phyloP scores from a whole-genome alignment of 2,113 vertebrate species.

The Bothrops jararaca region DNA sequence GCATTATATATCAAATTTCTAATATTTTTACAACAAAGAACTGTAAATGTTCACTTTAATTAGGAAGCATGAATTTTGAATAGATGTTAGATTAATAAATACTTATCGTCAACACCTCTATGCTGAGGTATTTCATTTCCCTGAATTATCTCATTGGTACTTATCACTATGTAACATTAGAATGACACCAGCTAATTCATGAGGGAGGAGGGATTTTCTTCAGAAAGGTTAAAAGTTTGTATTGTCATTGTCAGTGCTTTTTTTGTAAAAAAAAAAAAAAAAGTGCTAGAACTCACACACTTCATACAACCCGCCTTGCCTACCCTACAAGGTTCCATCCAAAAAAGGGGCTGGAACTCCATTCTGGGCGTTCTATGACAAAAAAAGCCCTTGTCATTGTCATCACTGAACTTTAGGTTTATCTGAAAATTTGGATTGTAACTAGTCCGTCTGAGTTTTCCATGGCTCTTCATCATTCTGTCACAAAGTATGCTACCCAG shows the following conservation, averaged over 20 bases:
- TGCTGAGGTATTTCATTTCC: not conserved
- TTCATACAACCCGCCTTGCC: no score
- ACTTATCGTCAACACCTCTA: not conserved
- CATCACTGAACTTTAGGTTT: not conserved
- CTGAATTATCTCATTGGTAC: not conserved
- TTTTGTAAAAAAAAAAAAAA: no score
- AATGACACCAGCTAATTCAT: not conserved
- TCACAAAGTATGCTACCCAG: not conserved
- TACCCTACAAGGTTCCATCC: no score
- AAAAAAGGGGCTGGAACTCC: no score
- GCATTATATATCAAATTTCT: not conserved
- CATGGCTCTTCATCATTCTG: not conserved
- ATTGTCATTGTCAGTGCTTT: not conserved
- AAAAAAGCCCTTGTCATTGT: not conserved
- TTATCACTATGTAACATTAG: not conserved
- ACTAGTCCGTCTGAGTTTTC: not conserved
- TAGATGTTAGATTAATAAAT: not conserved
- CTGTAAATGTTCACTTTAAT: not conserved
- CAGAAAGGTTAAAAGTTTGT: not conserved
- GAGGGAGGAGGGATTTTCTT: not conserved
- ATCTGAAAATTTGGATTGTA: not conserved
- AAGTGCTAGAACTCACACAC: no score
- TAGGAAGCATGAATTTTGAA: not conserved
- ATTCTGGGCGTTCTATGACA: no score
- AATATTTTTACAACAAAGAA: not conserved